Base-by-base conservation (phyloP, 2,113 vertebrate species). In the Enhydra lutris region DNA sequence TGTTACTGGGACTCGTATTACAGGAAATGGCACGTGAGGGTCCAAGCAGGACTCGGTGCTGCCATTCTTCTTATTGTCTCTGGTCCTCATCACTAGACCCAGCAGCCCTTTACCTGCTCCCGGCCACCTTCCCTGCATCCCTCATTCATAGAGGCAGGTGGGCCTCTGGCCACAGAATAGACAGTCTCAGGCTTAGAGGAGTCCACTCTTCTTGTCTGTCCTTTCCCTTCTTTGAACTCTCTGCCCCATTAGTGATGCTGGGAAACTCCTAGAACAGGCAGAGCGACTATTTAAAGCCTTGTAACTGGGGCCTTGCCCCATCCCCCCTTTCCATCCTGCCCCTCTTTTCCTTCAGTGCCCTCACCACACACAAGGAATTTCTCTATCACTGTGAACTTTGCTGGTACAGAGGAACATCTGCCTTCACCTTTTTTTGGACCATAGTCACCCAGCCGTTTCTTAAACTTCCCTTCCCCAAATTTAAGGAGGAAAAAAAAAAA, bases 301-400 rank as follows among this genome's bases (percentile, higher is more conserved):
- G 12, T 57, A 87, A 87, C 86, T 91, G 39, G 93, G 94, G 69
- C 69, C 73, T 90, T 82, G 45, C 39, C 63, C 86, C 50, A 1
- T 50, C 7, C 21, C 14, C 10, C 31, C 1, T 73, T 52, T 83
- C 17, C 29, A 17, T 67, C n/a, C 61, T 50, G 45, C 31, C 26
- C 39, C 82, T 47, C 13, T 55, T 31, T 96, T 84, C 81, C 45
- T 71, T 96, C 73, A 88, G 1, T 89, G 45, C n/a, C 80, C 84
- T 97, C 52, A 94, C n/a, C 57, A 91, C 65, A 63, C 94, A 88
- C 90, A 63, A 97, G 78, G 76, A 97, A 88, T 95, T 96, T 96
- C 85, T 88, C 92, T 91, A 3, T 95, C 95, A 97, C 96, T 97
- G 97, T 98, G 97, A 98, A 96, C 92, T 97, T 97, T 63, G 69